A percentile compares a stretch with the other conserved stretches of the same genome.
Evolutionary conservation across 2,797 vertebrate species (phyloP).

Genomic region (Sebastiscus tertius): DNA sequence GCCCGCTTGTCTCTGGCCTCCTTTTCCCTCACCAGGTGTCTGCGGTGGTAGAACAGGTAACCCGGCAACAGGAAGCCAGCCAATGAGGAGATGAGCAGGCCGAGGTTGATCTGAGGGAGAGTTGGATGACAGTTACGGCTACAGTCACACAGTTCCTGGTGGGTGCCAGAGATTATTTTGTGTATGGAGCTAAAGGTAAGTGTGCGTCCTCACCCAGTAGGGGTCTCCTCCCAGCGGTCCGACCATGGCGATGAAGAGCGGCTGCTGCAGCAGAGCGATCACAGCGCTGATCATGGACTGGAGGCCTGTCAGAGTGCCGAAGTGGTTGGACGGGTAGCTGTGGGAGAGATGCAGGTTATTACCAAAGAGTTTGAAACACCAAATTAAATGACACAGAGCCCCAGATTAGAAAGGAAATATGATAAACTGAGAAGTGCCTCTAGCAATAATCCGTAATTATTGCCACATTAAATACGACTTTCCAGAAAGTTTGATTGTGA

Average conservation of each 20-base stretch:
- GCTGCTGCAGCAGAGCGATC: constrained; percentile 90
- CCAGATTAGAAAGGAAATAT: not conserved
- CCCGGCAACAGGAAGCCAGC: constrained; percentile 89
- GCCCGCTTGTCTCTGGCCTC: constrained; percentile 43
- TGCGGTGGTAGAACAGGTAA: constrained; percentile 87
- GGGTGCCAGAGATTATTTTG: not conserved
- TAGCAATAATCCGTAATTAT: not conserved
- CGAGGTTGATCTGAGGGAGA: constrained; percentile 85
- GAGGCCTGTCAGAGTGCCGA: constrained; percentile 91
- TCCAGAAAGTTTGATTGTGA: not conserved
- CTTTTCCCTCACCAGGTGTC: constrained; percentile 71
- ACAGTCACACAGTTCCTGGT: not conserved
- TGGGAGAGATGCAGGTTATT: constrained; percentile 11
- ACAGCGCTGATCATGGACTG: constrained; percentile 92
- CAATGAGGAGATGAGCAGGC: constrained; percentile 86
- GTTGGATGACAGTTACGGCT: not conserved
- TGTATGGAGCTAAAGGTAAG: not conserved
- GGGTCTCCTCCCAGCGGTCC: constrained; percentile 84
- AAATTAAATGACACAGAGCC: not conserved
- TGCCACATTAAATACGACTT: not conserved
- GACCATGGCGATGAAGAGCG: constrained; percentile 88
- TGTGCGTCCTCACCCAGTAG: constrained; percentile 85
- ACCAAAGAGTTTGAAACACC: not conserved
- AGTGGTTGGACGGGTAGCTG: constrained; percentile 92
- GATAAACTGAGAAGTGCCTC: not conserved